These are phyloP conservation scores for Amia ocellicauda DNA, from an alignment of 2,113 vertebrate genomes.

Conservation along the genomic window DNA sequence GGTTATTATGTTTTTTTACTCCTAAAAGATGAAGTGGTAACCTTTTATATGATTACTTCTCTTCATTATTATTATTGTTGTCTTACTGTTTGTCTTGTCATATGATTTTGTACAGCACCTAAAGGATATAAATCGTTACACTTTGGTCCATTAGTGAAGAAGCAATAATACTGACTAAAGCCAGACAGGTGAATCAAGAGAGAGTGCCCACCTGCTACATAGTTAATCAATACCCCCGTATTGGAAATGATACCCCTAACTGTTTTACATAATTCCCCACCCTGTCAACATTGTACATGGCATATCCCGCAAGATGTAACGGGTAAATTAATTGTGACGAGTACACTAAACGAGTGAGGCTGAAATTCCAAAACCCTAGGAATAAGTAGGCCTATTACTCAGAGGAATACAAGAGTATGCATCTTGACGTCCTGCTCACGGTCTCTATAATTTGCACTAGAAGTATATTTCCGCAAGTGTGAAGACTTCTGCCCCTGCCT, in stretches of 20 bases:
- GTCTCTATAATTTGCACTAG: too few relatives aligned
- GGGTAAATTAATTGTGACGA: not conserved
- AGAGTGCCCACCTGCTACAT: not conserved
- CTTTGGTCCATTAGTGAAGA: not conserved
- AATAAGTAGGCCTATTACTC: too few relatives aligned
- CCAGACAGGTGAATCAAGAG: not conserved
- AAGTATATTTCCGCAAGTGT: too few relatives aligned
- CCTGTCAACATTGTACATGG: not conserved
- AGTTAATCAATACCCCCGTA: not conserved
- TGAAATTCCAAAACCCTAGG: not conserved
- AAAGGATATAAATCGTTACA: not conserved
- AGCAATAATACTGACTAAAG: not conserved
- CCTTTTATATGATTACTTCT: not conserved
- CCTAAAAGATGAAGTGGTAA: not conserved
- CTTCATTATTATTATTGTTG: not conserved
- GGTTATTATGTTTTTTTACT: slow-evolving; percentile 1
- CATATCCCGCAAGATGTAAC: not conserved
- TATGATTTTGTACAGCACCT: not conserved
- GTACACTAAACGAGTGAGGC: not conserved
- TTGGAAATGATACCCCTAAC: not conserved
- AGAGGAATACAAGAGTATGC: too few relatives aligned
- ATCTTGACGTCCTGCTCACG: too few relatives aligned
- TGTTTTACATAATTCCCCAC: not conserved
- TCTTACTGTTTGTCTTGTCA: not conserved
- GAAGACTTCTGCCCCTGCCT: too few relatives aligned